Evolutionary conservation across 2,797 vertebrate species (phyloP).

Genomic region (Diplodus puntazzo): DNA sequence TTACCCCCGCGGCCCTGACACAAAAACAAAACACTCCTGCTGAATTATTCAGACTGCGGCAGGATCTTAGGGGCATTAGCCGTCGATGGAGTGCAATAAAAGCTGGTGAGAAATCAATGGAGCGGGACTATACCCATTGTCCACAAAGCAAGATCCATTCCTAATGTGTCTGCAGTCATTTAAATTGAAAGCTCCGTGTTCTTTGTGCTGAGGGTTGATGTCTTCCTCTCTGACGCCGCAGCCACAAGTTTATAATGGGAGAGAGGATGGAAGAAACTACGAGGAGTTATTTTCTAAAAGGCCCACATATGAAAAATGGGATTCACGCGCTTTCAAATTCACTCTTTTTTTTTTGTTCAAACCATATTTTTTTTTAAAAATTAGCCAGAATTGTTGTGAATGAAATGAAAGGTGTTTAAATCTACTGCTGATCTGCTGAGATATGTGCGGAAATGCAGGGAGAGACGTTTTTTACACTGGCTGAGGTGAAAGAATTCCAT

Average conservation of each 20-base stretch:
- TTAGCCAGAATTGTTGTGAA: not conserved
- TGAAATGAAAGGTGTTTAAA: not conserved
- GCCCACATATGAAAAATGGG: not conserved
- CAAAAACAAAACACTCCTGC: slow-evolving; percentile 82
- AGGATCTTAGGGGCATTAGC: slow-evolving; percentile 82
- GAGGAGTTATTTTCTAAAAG: not conserved
- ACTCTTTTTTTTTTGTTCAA: not conserved
- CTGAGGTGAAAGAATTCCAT: not conserved
- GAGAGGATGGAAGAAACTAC: not conserved
- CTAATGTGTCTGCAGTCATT: slow-evolving; percentile 77
- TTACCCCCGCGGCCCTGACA: slow-evolving; percentile 79
- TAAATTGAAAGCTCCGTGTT: slow-evolving; percentile 71
- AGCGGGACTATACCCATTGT: slow-evolving; percentile 80
- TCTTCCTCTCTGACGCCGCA: slow-evolving; percentile 53
- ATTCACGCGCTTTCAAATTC: not conserved
- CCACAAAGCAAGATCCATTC: slow-evolving; percentile 78
- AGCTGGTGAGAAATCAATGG: slow-evolving; percentile 83
- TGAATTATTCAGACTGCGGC: slow-evolving; percentile 84
- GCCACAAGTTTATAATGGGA: slow-evolving; percentile 19
- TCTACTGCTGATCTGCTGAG: not conserved
- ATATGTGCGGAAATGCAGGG: not conserved
- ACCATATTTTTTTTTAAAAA: not conserved
- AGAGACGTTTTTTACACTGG: not conserved
- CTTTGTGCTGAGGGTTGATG: slow-evolving; percentile 62
- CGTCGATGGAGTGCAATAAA: slow-evolving; percentile 82